Conservation (phyloP, 1,140 invertebrate species). For the Hydropsyche tenuis region DNA sequence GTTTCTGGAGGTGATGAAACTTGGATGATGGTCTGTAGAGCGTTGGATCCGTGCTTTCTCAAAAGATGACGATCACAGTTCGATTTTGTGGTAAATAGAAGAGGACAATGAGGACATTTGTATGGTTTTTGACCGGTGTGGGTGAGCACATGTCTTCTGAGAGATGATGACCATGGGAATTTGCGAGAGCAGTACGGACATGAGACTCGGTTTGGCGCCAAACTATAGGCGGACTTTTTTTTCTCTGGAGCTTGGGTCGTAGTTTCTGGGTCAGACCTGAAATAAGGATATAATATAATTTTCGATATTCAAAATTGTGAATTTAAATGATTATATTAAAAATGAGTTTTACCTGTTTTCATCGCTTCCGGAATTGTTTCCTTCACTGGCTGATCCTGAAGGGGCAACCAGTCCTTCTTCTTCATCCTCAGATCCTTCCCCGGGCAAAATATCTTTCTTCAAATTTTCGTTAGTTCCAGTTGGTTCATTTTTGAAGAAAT, state of each 20-base stretch:
- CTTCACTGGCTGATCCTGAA: constrained; percentile 74
- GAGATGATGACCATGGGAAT: constrained; percentile 95
- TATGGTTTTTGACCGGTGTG: constrained; percentile 97
- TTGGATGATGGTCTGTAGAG: constrained; percentile 56
- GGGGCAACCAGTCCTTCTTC: constrained; percentile 77
- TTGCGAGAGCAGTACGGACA: constrained; percentile 92
- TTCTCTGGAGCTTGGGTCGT: constrained; percentile 65
- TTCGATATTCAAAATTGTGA: no score
- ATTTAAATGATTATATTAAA: background rate
- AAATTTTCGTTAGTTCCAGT: constrained; percentile 56
- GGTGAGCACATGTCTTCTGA: constrained; percentile 89
- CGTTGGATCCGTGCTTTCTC: constrained; percentile 78
- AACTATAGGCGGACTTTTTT: constrained; percentile 94
- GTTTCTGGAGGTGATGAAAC: constrained; percentile 50
- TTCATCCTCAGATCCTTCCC: constrained; percentile 68
- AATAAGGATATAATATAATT: constrained; percentile 31
- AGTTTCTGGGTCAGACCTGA: constrained; percentile 67
- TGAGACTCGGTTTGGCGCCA: constrained; percentile 89
- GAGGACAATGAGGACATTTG: constrained; percentile 89
- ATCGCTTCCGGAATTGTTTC: constrained; percentile 82
- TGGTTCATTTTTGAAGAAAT: constrained; percentile 71
- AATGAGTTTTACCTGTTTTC: constrained; percentile 69
- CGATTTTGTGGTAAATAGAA: constrained; percentile 95
- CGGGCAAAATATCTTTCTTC: constrained; percentile 53
- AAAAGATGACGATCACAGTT: constrained; percentile 94